A percentile compares a stretch with the other conserved stretches of the same genome.
Conservation (phyloP, 2,797 vertebrate species). For the Coregonus suidteri region DNA sequence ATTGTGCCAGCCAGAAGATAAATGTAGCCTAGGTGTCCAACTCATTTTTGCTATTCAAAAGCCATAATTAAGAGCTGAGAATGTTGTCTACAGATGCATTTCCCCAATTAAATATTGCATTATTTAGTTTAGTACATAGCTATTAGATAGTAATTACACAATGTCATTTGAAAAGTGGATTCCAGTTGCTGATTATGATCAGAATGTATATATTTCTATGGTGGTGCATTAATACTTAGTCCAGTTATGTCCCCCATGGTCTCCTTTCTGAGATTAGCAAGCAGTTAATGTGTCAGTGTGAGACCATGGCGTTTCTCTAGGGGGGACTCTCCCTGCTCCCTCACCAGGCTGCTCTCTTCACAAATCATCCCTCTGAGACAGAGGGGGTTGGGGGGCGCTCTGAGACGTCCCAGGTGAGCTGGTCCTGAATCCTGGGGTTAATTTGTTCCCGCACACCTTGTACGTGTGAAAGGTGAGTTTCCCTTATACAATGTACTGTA, state of each 20-base stretch:
- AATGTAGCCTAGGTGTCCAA: neutral
- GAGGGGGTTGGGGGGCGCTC: neutral
- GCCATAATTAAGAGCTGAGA: neutral
- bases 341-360: conserved; percentile 23
- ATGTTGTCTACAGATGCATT: neutral
- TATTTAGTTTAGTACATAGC: neutral
- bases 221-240: neutral
- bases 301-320: conserved; percentile 35
- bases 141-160: neutral
- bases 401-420: neutral
- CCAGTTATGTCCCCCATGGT: conserved; percentile 21
- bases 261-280: conserved; percentile 35
- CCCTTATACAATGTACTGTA: neutral
- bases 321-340: conserved; percentile 32
- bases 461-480: neutral
- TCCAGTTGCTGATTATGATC: neutral
- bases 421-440: conserved; percentile 31
- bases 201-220: conserved; percentile 2
- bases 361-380: conserved; percentile 51
- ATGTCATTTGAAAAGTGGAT: neutral
- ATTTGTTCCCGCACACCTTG: conserved; percentile 32
- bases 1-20: neutral
- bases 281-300: conserved; percentile 49
- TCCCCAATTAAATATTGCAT: neutral
- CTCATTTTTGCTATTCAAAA: conserved; percentile 2